Conservation (phyloP, 1,140 invertebrate genomes). For the Holcopasites calliopsidis region DNA sequence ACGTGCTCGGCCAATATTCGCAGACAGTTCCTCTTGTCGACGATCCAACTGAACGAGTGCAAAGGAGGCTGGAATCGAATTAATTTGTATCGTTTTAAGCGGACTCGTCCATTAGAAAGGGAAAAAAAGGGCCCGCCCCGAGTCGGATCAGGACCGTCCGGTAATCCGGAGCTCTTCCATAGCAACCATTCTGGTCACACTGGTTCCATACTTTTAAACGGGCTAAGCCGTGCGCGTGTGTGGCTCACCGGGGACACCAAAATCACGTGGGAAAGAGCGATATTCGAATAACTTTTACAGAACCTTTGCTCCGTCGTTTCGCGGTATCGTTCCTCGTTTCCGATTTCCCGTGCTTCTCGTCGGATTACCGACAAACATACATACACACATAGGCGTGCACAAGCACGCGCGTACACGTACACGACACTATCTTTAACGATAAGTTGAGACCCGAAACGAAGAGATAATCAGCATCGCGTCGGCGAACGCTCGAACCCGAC, state of each 20-base stretch:
- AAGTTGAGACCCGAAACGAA: not conserved
- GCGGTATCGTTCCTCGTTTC: slow-evolving; percentile 30
- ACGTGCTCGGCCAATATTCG: not conserved
- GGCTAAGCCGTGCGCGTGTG: slow-evolving; percentile 74
- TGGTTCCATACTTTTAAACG: slow-evolving; percentile 80
- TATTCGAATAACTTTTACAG: slow-evolving; percentile 11
- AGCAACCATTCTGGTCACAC: slow-evolving; percentile 81
- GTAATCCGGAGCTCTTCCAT: slow-evolving; percentile 78
- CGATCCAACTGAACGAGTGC: not conserved
- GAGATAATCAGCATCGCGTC: not conserved
- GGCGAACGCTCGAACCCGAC: not conserved
- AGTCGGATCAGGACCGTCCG: slow-evolving; percentile 74
- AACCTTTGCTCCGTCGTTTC: slow-evolving; percentile 32
- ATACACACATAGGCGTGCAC: not conserved
- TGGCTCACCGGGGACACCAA: slow-evolving; percentile 76
- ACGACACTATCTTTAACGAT: not conserved
- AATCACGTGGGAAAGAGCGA: slow-evolving; percentile 28
- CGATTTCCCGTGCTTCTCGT: slow-evolving; percentile 31
- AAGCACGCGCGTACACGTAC: not conserved
- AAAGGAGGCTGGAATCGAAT: not conserved
- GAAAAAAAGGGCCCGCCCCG: slow-evolving; percentile 60
- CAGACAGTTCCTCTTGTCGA: slow-evolving; percentile 7
- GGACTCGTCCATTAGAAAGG: slow-evolving; percentile 1
- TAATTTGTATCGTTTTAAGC: not conserved
- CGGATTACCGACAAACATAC: not conserved